Percentiles rank a stretch among this genome's conserved stretches.
Conservation (phyloP, 2,888 invertebrate species). For the Byasa hedistus region DNA sequence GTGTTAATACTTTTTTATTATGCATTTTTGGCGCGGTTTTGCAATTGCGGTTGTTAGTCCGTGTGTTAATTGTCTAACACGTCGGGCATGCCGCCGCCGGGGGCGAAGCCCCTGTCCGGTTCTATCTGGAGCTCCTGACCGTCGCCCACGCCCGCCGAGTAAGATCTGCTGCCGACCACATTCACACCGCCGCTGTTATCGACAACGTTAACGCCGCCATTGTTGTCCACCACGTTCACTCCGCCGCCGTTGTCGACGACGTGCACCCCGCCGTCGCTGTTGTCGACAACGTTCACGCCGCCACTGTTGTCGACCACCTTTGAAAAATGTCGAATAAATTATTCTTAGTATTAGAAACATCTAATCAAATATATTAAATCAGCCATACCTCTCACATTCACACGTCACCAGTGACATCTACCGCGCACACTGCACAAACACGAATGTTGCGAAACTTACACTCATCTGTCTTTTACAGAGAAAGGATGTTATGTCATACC, state of each 20-base stretch:
- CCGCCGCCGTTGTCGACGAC: conserved; percentile 30
- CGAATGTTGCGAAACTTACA: too few relatives aligned
- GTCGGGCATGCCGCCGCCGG: conserved; percentile 3
- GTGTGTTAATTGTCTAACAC: too few relatives aligned
- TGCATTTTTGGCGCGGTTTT: too few relatives aligned
- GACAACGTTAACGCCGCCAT: conserved; percentile 3
- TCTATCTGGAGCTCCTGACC: conserved; percentile 8
- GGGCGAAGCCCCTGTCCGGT: conserved; percentile 15
- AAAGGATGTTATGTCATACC: too few relatives aligned
- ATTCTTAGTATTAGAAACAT: too few relatives aligned
- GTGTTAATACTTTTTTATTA: too few relatives aligned
- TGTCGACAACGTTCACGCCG: conserved; percentile 33
- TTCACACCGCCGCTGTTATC: conserved; percentile 23
- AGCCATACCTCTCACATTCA: too few relatives aligned
- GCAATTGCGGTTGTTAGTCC: too few relatives aligned
- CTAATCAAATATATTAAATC: too few relatives aligned
- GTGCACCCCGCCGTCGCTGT: conserved; percentile 18
- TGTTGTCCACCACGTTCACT: conserved; percentile 31
- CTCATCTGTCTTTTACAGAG: too few relatives aligned
- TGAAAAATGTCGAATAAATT: not conserved
- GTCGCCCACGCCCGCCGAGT: not conserved
- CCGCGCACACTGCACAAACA: too few relatives aligned
- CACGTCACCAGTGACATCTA: too few relatives aligned
- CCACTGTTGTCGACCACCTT: conserved; percentile 32
- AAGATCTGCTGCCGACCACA: conserved; percentile 24